Conservation (phyloP, 2,888 invertebrate genomes). For the Tenthredo distinguenda region DNA sequence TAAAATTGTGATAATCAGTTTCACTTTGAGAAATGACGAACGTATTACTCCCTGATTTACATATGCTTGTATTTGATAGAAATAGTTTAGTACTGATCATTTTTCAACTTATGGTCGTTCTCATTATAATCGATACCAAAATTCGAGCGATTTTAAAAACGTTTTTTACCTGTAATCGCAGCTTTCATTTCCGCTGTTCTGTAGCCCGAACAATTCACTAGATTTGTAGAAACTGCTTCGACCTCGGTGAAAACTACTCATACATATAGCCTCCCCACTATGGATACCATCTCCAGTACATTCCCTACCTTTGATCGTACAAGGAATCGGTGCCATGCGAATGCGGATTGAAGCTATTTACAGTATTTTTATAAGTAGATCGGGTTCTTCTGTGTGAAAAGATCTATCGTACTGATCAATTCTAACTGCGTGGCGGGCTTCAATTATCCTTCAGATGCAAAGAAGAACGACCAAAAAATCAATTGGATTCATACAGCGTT, state of each 20-base stretch:
- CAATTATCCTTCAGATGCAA: no score
- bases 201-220: not conserved
- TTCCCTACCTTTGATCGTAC: not conserved
- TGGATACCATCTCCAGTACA: not conserved
- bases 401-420: no score
- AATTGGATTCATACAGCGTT: no score
- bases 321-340: not conserved
- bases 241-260: slow-evolving; percentile 6
- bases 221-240: slow-evolving; percentile 13
- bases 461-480: no score
- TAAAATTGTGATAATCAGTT: slow-evolving; percentile 22
- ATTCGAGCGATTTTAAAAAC: not conserved
- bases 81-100: no score
- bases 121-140: not conserved
- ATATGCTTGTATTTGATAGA: no score
- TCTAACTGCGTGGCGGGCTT: no score
- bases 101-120: not conserved
- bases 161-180: slow-evolving; percentile 4
- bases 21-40: not conserved
- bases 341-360: not conserved
- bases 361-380: no score
- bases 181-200: not conserved
- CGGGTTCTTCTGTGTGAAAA: no score
- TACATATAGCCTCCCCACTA: slow-evolving; percentile 27
- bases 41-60: no score